Base-by-base conservation (phyloP, 2,113 vertebrate species). In the Vidua macroura region DNA sequence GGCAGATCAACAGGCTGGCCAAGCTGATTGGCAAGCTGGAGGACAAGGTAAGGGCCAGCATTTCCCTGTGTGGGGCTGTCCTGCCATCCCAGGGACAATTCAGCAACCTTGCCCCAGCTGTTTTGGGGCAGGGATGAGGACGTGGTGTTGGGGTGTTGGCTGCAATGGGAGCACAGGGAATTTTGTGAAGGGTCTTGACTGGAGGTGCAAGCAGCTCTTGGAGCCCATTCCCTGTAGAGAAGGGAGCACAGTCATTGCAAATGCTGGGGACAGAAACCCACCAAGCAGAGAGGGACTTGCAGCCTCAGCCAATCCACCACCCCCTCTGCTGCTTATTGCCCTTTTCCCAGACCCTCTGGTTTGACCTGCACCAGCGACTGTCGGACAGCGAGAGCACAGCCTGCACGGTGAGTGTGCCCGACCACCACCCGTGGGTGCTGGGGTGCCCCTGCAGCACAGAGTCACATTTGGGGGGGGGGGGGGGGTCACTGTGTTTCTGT, bases 331-430 rank as follows among this genome's bases (percentile, higher is more conserved):
- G 37, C 43, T 70, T 19, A 5, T 5, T 39, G 66, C 92, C 46
- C 41, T 86, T 96, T 86, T 91, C 97, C 87, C 98, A 99, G 99
- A 98, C 99, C 7, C 98, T 99, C 81, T 99, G 98, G 98, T 98
- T 99, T 93, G 99, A 99, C 97, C 98, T 99, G 97, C 99, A 99
- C 96, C 99, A 99, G 98, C 98, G 98, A 95, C 98, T 99, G 96
- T 99, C 98, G 1, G 99, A 99, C 92, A 98, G 98, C 25, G 99
- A 99, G 92, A 98, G 98, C 96, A 97, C 98, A 1, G 96, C 98
- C 59, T 98, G 98, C 91, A 97, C 98, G 95, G 99, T 99, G 97
- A 99, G 99, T 4, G 20, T 5, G 23, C 56, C 73, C 0, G 0
- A 13, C 44, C 37, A 21, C 24, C 41, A 1, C 24, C 53, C 7